Evolutionary conservation across 2,888 invertebrate species (phyloP).

Genomic region (Microctonus hyperodae): DNA sequence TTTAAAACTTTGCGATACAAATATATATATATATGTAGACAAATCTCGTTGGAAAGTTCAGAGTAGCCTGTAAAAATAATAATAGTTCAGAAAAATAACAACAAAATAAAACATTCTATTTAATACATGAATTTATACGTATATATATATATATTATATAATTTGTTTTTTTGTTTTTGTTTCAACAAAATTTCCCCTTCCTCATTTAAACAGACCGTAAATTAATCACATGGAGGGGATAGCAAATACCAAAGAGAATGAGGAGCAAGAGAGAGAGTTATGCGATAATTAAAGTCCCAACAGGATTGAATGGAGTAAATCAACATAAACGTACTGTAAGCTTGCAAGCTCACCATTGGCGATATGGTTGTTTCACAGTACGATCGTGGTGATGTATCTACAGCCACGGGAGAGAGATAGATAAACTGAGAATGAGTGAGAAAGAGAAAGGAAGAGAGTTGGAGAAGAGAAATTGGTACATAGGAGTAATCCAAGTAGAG

Average conservation of each 20-base stretch:
- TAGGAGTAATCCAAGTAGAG: slow-evolving; percentile 54
- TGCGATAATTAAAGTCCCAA: slow-evolving; percentile 16
- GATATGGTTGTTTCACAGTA: slow-evolving; percentile 22
- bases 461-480: slow-evolving; percentile 28
- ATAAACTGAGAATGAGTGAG: not conserved
- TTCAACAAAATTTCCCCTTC: no score
- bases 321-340: slow-evolving; percentile 15
- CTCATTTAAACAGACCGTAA: no score
- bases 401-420: not conserved
- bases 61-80: not conserved
- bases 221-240: not conserved
- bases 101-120: no score
- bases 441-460: slow-evolving; percentile 30
- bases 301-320: slow-evolving; percentile 18
- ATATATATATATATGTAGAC: not conserved
- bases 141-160: no score
- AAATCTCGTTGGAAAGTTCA: slow-evolving; percentile 3
- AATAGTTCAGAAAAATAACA: no score
- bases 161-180: no score
- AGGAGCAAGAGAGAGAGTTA: not conserved
- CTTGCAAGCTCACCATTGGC: slow-evolving; percentile 15
- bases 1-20: slow-evolving; percentile 2
- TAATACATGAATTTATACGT: no score
- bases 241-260: not conserved
- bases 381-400: slow-evolving; percentile 6